These are phyloP conservation scores for Plebejus melissa DNA, from an alignment of 2,888 invertebrate genomes.

Conservation along the genomic window DNA sequence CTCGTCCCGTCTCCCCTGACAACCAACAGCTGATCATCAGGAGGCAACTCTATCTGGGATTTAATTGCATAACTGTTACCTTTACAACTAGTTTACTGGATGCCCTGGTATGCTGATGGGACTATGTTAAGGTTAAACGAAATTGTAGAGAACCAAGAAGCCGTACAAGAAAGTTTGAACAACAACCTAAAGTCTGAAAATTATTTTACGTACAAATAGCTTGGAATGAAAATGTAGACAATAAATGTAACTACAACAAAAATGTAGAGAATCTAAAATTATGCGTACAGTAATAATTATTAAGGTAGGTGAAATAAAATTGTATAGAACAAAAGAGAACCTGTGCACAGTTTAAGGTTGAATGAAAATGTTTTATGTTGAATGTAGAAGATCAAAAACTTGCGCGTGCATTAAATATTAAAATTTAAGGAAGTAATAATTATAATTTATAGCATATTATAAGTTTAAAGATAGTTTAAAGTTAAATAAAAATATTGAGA, in stretches of 20 bases:
- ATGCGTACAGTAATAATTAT: no score
- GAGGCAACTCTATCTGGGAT: slow-evolving; percentile 26
- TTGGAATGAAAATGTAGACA: no score
- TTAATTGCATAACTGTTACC: slow-evolving; percentile 13
- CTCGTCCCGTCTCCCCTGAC: slow-evolving; percentile 41
- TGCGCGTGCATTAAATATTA: no score
- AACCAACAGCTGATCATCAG: slow-evolving; percentile 36
- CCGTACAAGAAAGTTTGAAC: not conserved
- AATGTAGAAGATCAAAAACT: no score
- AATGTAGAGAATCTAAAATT: not conserved
- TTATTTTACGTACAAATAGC: no score
- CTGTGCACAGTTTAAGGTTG: no score
- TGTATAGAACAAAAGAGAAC: not conserved
- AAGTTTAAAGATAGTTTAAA: no score
- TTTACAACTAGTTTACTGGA: not conserved
- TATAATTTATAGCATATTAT: no score
- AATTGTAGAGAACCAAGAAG: not conserved
- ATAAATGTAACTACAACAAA: not conserved
- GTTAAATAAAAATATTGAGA: no score
- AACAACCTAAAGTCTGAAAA: no score
- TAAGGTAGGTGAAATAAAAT: not conserved
- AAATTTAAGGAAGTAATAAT: no score
- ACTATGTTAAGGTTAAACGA: not conserved
- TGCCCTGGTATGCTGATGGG: not conserved
- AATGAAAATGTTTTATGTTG: no score